Conservation (phyloP, 2,888 invertebrate species). For the Latheticus oryzae region DNA sequence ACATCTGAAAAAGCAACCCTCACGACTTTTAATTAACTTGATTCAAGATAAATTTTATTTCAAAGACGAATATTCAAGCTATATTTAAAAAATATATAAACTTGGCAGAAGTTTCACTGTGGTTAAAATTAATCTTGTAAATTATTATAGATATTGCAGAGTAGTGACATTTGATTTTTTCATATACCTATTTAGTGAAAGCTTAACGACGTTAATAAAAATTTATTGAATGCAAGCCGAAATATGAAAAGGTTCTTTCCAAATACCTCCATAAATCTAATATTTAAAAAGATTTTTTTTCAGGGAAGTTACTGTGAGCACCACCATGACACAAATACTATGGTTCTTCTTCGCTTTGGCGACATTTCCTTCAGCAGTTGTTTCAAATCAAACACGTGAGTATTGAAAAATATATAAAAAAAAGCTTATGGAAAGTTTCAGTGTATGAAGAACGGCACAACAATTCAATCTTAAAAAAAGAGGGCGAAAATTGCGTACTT, state of each 20-base stretch:
- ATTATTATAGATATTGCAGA: constrained; percentile 17
- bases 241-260: constrained; percentile 20
- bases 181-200: constrained; percentile 29
- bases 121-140: constrained; percentile 23
- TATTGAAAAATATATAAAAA: no score
- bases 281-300: constrained; percentile 9
- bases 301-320: constrained; percentile 9
- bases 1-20: neutral
- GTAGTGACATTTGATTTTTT: constrained; percentile 17
- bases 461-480: no score
- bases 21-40: constrained; percentile 10
- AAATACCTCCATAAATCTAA: constrained; percentile 6
- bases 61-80: constrained; percentile 5
- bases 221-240: constrained; percentile 13
- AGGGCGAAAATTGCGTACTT: constrained; percentile 9
- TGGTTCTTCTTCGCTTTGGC: constrained; percentile 20
- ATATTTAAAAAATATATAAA: constrained; percentile 14
- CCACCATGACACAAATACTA: constrained; percentile 9
- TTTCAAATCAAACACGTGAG: neutral
- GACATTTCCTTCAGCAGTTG: constrained; percentile 1
- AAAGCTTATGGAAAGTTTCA: constrained; percentile 1
- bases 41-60: constrained; percentile 6
- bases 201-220: constrained; percentile 17
- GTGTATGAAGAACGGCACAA: no score
- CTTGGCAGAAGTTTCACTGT: constrained; percentile 11